Base-by-base conservation (phyloP, 1,140 invertebrate species). In the Stenopsyche tienmushanensis region DNA sequence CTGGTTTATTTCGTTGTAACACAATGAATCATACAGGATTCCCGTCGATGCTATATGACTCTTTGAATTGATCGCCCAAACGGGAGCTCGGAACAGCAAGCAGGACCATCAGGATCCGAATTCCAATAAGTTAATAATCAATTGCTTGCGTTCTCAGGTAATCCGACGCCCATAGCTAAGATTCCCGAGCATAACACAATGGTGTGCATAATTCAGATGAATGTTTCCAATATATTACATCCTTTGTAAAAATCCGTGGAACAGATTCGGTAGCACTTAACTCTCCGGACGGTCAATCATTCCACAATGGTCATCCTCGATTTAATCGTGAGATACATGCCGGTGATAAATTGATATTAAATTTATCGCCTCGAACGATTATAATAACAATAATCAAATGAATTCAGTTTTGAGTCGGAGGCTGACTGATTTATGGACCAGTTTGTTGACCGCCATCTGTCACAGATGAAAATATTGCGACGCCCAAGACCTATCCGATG, bases 311-410 rank as follows among this genome's bases (percentile, higher is more conserved):
- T 47, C 57, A 44, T 21, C 55, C 55, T 3, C 57, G 57, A 47
- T 47, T 42, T 42, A 44, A 60, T 60, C 57, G 57, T 41, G 17
- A 60, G 57, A 60, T 60, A 47, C 25, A 18, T 7, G 18, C 23
- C 44, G 9, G 9, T 57, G 57, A 60, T 60, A 60, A 60, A 60
- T 60, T 60, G 42, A 60, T 47, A 47, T 26, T 60, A 23, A 60
- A 60, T 60, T 60, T 60, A 60, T 60, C 41, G 24, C 57, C 42
- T 42, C 54, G 21, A 25, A 24, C 50, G 23, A 53, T 53, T 53
- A 53, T 23, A 57, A 57, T 57, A 21, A 39, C 54, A 39, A 57
- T 57, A 57, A 57, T 57, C 52, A 29, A 9, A 54, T 54, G 20
- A 52, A 52, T 52, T 20, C 15, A 49, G 45, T 49, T 17, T 49